phyloP scores from a whole-genome alignment of 2,797 vertebrate genomes.

The Myotis daubentonii region DNA sequence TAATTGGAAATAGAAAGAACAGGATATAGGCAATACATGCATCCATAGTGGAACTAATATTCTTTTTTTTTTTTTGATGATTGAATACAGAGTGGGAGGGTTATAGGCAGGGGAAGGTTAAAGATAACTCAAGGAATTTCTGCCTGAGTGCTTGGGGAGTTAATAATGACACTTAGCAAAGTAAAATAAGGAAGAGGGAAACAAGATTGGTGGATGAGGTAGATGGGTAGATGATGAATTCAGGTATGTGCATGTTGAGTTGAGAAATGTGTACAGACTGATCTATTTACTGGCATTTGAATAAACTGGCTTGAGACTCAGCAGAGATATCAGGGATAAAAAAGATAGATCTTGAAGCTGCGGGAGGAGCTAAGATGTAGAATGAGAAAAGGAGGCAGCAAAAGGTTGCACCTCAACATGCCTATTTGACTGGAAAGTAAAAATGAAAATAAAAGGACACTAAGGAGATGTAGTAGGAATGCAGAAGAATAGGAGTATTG shows the following conservation, averaged over 20 bases:
- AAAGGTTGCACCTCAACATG: neutral
- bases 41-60: neutral
- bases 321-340: neutral
- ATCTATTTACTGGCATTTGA: neutral
- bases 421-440: neutral
- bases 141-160: neutral
- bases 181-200: neutral
- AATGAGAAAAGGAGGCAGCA: neutral
- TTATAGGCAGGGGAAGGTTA: neutral
- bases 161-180: conserved; percentile 11
- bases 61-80: neutral
- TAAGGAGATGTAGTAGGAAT: neutral
- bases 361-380: neutral
- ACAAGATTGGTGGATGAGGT: neutral
- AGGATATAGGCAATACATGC: neutral
- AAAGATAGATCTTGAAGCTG: neutral
- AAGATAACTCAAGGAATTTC: neutral
- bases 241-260: neutral
- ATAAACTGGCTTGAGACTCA: neutral
- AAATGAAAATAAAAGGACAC: neutral
- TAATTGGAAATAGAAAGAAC: neutral
- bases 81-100: neutral
- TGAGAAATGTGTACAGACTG: neutral
- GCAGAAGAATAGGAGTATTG: neutral
- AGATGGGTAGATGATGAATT: neutral